Evolutionary conservation across 1,140 invertebrate genomes (phyloP), one percentile per base, ranked within the genome.

Genomic region (Polypedilum vanderplanki): DNA sequence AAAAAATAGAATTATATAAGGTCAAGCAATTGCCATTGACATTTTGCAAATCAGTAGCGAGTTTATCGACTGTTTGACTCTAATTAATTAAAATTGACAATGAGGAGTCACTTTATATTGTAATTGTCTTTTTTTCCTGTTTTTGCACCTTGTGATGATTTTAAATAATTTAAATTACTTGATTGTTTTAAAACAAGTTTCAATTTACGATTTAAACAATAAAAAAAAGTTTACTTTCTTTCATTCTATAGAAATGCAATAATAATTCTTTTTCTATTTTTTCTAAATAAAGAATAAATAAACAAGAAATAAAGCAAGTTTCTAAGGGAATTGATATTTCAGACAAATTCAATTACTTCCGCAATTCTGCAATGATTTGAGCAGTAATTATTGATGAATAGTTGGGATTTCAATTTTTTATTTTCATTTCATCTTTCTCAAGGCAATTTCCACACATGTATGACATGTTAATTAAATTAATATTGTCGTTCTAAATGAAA

Each of bases 61-160:
- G 46, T 57, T 57, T 57, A 57, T 57, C n/a, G 46, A 57, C 46
- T 57, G 12, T 57, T 57, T 57, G 46, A 12, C 46, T 57, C 46
- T 57, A 57, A 57, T 57, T 57, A 57, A 57, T 57, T 57, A n/a
- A 57, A 57, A 57, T 57, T 57, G 46, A 12, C 46, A n/a, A 57
- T 12, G 46, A n/a, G 46, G 46, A n/a, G 46, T 12, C 46, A 57
- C 15, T 12, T 57, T 57, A 4, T 4, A 57, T 57, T 57, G 46
- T 57, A n/a, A 57, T 57, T 4, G 46, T n/a, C 46, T 57, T 57
- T 57, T 57, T 4, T n/a, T 15, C 46, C n/a, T n/a, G n/a, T n/a
- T 57, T n/a, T 57, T 57, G 12, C 46, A 57, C 10, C n/a, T 57
- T 57, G n/a, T 57, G 46, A n/a, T 15, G 12, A 12, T 8, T 15